Base-by-base conservation (phyloP, 2,797 vertebrate genomes). In the Tiaroga cobitis region DNA sequence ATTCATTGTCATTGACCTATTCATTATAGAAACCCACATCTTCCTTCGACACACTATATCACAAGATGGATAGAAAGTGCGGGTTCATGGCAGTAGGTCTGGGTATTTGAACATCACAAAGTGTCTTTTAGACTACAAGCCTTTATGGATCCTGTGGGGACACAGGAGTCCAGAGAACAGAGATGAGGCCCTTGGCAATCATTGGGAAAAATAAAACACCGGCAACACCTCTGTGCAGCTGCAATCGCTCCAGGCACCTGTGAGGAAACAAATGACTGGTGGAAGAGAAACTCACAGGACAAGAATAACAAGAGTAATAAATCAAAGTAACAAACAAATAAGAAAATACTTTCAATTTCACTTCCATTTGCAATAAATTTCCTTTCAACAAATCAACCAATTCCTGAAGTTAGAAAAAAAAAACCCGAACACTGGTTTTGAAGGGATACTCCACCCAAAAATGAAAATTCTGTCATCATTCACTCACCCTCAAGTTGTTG, bases 241-340 rank as follows among this genome's bases (percentile, higher is more conserved):
- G 82, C 46, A 24, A 21, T 80, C 4, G n/a, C 59, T 87, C 46
- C 6, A 49, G 29, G 51, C 72, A 19, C 11, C 37, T 73, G 29
- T 72, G 74, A 77, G 49, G 34, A 70, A 46, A 84, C 41, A 83
- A 72, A 84, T 81, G 56, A 41, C 68, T 11, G 54, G 21, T 59
- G 41, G 29, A 78, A 26, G 76, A 37, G 56, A 63, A 79, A 79
- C 37, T 78, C 54, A 43, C 15, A 63, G 34, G 56, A 78, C 26
- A 15, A 19, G 15, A 63, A 78, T 43, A n/a, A 76, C 75, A 39
- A n/a, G 4, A 78, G 39, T 56, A 1, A 61, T 41, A 46, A 39
- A 78, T 46, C 68, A 51, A 67, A 24, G 19, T 4, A 78, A 72
- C 37, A 84, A 69, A 56, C 11, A 79, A 68, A 77, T n/a, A 32